Base-by-base conservation (phyloP, 2,888 invertebrate genomes). In the Ischnura elegans region DNA sequence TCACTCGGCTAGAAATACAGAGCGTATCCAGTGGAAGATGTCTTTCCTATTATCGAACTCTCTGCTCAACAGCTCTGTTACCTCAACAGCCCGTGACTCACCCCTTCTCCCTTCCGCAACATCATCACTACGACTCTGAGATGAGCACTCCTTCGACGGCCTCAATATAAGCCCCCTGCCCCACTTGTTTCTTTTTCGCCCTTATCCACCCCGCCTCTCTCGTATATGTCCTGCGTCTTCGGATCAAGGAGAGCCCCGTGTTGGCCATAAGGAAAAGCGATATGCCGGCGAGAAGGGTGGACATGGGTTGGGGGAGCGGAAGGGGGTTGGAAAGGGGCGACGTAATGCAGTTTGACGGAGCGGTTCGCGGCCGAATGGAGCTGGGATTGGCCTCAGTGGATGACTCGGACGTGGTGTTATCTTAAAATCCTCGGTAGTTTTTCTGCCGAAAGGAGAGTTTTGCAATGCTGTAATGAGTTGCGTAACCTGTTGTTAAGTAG, bases 261-360 rank as follows among this genome's bases (percentile, higher is more conserved):
- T 10, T 61, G 90, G 55, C 61, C 43, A 66, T 90, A 90, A 90
- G 66, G n/a, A 42, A n/a, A 43, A 61, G 61, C 45, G 90, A 90
- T 90, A 55, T 66, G 90, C 61, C 76, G 43, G 61, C 42, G 90
- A 61, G 55, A 45, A 42, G 42, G 42, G 90, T 42, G 51, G 61
- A 43, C 29, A 61, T n/a, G 25, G 45, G 86, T n/a, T 25, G n/a
- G 19, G 90, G 13, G 66, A 61, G 45, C n/a, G n/a, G 25, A 13
- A 25, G 43, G 25, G n/a, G 87, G 29, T 47, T 3, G 55, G 0
- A 2, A 13, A 29, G 29, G 85, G 6, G 85, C 45, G 25, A n/a
- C 2, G 25, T 46, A 86, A 86, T 43, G 86, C 46, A 86, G 86
- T 43, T 86, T 86, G 43, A 46, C n/a, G 46, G 45, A 46, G 86